These are phyloP conservation scores for Desmophyllum pertusum DNA, from an alignment of 92 coral and sea anemone species.

Conservation along the genomic window DNA sequence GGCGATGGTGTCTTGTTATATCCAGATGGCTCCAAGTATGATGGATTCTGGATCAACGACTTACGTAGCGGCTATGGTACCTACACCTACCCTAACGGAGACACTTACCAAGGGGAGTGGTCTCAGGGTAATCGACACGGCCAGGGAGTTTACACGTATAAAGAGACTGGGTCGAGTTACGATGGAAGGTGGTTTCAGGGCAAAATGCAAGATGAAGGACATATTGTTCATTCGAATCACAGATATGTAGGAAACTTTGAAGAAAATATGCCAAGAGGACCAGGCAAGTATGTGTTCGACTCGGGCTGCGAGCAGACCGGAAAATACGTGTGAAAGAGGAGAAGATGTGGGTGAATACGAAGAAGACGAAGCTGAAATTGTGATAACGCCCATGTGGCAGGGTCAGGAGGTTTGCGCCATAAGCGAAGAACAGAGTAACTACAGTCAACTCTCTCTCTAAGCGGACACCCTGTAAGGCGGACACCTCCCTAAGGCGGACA, in stretches of 20 bases:
- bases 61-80: constrained; percentile 78
- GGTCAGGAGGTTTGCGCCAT: constrained; percentile 57
- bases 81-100: constrained; percentile 76
- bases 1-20: constrained; percentile 79
- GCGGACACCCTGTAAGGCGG: no score
- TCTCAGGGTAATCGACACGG: constrained; percentile 70
- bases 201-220: constrained; percentile 75
- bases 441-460: no score
- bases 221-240: constrained; percentile 75
- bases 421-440: constrained; percentile 19
- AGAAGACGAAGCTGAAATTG: constrained; percentile 57
- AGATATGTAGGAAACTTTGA: constrained; percentile 70
- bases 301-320: constrained; percentile 81
- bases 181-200: constrained; percentile 87
- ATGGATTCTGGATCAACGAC: constrained; percentile 86
- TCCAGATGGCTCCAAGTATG: constrained; percentile 85
- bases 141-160: constrained; percentile 81
- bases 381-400: constrained; percentile 66
- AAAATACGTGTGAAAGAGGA: constrained; percentile 60
- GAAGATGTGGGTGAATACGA: constrained; percentile 52
- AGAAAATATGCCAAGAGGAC: constrained; percentile 65
- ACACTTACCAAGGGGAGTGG: constrained; percentile 95
- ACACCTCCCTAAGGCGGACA: no score
- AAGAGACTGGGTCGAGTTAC: constrained; percentile 77
- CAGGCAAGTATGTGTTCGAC: constrained; percentile 74